Base-by-base conservation (phyloP, 2,888 invertebrate genomes). In the Xanthostigma xanthostigma region DNA sequence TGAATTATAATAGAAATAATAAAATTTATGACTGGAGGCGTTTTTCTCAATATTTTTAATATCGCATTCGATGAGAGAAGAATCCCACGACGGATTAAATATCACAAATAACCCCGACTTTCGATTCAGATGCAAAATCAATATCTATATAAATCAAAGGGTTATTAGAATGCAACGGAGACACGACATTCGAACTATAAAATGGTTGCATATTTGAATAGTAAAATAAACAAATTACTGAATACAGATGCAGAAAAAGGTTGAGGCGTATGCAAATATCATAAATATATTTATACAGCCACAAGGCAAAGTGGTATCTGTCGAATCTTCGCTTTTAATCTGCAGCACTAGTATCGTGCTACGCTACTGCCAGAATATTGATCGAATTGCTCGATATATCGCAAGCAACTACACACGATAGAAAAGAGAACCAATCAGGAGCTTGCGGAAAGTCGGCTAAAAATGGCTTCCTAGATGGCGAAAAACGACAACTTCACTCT, bases 191-290 rank as follows among this genome's bases (percentile, higher is more conserved):
- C 27, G 27, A 27, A 27, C 27, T 27, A 27, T 27, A 27, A 27
- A 27, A 27, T 39, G 40, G 14, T 12, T 14, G 40, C 8, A 53
- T 44, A 53, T 53, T 53, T 51, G 53, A 54, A 54, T 53, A 54
- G 53, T 50, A 50, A 53, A 52, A 53, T 54, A 54, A 54, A 54
- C 54, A 54, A 53, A 53, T 54, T 54, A 54, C 27, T 27, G 36
- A 36, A 34, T 17, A 36, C 35, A 35, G 34, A 14, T 14, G 12
- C 40, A 39, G 40, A 14, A 39, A 39, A 14, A 39, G 12, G 40
- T 14, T 39, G 40, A 14, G 13, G 14, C 40, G 40, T 39, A 39
- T 39, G 40, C 40, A 39, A 39, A 39, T 39, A 39, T 39, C 12
- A 39, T 39, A 27, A 27, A 27, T 27, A 27, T 27, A 27, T 27